Percentiles rank a stretch among this genome's conserved stretches.
phyloP scores from a whole-genome alignment of 1,140 invertebrate genomes.

The Drosophila carrolli region DNA sequence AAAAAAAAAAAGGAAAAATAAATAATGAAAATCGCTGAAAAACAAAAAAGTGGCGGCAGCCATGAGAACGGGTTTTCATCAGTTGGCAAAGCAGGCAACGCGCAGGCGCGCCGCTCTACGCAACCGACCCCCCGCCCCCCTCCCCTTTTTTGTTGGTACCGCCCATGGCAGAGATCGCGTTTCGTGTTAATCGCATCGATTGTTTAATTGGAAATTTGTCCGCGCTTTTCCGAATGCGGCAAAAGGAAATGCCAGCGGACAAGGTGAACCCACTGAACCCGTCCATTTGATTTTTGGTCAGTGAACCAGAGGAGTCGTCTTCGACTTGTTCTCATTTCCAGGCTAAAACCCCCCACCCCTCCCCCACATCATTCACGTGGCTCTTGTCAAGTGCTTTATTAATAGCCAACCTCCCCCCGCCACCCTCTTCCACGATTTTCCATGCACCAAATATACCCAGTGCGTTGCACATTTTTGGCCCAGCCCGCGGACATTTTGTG shows the following conservation, averaged over 20 bases:
- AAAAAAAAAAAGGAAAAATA: constrained; percentile 6
- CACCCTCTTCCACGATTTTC: background rate
- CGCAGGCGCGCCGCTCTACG: constrained; percentile 44
- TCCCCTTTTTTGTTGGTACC: constrained; percentile 1
- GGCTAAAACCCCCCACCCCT: background rate
- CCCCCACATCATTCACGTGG: constrained; percentile 28
- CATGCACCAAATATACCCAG: background rate
- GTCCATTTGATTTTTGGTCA: background rate
- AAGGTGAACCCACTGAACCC: constrained; percentile 38
- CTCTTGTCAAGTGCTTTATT: constrained; percentile 54
- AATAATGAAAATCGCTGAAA: constrained; percentile 4
- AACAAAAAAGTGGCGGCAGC: constrained; percentile 4
- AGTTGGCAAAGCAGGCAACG: constrained; percentile 57
- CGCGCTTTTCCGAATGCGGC: constrained; percentile 45
- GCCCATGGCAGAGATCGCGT: constrained; percentile 38
- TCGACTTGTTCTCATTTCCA: background rate
- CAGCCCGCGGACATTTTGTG: constrained; percentile 27
- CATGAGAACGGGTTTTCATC: constrained; percentile 46
- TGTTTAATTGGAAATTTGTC: constrained; percentile 73
- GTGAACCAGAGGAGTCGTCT: background rate
- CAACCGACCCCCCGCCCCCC: constrained; percentile 10
- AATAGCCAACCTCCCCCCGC: constrained; percentile 33
- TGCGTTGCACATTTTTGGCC: constrained; percentile 30
- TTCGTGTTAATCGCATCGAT: constrained; percentile 61
- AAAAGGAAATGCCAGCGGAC: constrained; percentile 48